Conservation (phyloP, 2,797 vertebrate species). For the Crypturellus tataupa region DNA sequence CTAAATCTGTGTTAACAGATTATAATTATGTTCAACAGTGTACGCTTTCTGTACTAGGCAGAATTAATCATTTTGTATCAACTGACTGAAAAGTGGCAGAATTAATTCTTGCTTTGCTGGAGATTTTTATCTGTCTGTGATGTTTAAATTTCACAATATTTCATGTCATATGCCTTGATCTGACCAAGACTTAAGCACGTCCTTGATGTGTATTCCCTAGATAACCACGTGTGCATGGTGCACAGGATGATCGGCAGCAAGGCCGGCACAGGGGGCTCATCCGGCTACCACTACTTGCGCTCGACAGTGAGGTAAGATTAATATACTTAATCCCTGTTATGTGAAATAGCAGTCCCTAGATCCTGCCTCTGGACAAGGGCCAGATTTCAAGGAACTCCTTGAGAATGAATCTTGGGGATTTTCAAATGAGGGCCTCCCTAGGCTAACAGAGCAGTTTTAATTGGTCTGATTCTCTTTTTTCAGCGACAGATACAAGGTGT, state of each 20-base stretch:
- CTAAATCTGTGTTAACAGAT: background rate
- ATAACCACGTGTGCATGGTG: conserved; percentile 97
- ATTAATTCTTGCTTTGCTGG: background rate
- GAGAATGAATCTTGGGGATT: background rate
- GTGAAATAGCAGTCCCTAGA: background rate
- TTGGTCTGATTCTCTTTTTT: conserved; percentile 47
- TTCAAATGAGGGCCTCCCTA: background rate
- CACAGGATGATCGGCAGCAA: conserved; percentile 98
- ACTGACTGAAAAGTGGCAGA: background rate
- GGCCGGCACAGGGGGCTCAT: conserved; percentile 93
- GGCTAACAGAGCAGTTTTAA: background rate
- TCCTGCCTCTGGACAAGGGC: background rate
- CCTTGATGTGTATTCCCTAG: conserved; percentile 72
- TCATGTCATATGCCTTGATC: background rate
- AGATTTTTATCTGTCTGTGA: background rate
- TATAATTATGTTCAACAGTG: background rate
- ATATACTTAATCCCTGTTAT: rapidly evolving
- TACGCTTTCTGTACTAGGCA: background rate
- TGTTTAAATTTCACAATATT: background rate
- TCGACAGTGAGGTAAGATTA: conserved; percentile 92
- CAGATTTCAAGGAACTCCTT: rapidly evolving
- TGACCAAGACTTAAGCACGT: background rate
- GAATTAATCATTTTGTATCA: background rate
- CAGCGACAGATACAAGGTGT: conserved; percentile 99
- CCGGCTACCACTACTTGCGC: conserved; percentile 95